phyloP scores from a whole-genome alignment of 2,888 invertebrate species.

The Aleiodes leptofemur region DNA sequence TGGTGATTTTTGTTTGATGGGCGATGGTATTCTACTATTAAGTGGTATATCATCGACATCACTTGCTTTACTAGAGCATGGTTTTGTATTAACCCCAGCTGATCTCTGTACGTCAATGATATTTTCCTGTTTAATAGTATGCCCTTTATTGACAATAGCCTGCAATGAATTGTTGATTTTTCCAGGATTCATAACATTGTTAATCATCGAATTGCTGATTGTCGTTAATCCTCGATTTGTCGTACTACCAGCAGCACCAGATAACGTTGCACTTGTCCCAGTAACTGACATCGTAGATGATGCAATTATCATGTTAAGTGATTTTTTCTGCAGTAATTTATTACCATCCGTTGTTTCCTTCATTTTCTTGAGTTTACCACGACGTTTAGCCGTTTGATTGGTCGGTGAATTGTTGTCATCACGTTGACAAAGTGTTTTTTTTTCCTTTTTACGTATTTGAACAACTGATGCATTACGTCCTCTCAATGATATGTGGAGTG shows the following conservation, averaged over 20 bases:
- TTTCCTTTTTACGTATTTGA: constrained; percentile 84
- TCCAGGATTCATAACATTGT: constrained; percentile 44
- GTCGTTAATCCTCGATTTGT: not conserved
- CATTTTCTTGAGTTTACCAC: constrained; percentile 77
- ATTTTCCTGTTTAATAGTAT: constrained; percentile 71
- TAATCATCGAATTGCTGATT: constrained; percentile 1
- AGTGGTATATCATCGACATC: constrained; percentile 73
- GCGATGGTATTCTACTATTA: constrained; percentile 73
- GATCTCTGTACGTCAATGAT: constrained; percentile 62
- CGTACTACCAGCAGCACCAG: not conserved
- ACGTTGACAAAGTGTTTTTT: constrained; percentile 78
- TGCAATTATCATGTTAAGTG: constrained; percentile 68
- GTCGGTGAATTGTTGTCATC: constrained; percentile 71
- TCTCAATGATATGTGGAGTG: constrained; percentile 90
- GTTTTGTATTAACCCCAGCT: constrained; percentile 61
- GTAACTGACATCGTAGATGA: constrained; percentile 52
- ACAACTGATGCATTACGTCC: constrained; percentile 89
- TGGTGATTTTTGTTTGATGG: constrained; percentile 69
- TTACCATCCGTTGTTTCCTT: constrained; percentile 74
- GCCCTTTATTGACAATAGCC: constrained; percentile 67
- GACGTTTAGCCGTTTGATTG: constrained; percentile 65
- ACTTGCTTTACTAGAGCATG: constrained; percentile 67
- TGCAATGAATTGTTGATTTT: constrained; percentile 71
- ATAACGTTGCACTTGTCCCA: constrained; percentile 65
- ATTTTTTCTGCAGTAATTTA: constrained; percentile 72